phyloP scores from a whole-genome alignment of 2,888 invertebrate species.

The Macaria liturata region DNA sequence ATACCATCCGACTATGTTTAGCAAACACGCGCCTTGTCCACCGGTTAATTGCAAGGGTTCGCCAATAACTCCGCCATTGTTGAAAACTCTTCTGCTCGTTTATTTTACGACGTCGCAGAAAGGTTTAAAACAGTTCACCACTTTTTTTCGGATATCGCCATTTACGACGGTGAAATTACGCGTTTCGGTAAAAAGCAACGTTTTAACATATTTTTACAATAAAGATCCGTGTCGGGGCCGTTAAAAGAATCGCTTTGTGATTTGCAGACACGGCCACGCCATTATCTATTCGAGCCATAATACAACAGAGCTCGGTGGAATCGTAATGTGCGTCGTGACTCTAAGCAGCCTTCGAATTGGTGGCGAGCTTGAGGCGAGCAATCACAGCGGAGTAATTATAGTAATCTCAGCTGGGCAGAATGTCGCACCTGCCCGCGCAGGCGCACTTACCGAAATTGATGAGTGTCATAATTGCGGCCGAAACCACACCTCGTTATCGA shows the following conservation, averaged over 20 bases:
- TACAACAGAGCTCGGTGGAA: constrained; percentile 8
- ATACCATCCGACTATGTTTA: constrained; percentile 57
- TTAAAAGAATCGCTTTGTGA: constrained; percentile 17
- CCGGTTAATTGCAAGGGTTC: constrained; percentile 74
- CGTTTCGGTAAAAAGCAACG: constrained; percentile 27
- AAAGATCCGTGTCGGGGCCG: constrained; percentile 18
- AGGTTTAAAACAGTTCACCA: constrained; percentile 44
- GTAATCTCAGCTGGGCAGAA: constrained; percentile 37
- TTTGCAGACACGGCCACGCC: constrained; percentile 5
- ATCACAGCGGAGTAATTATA: constrained; percentile 19
- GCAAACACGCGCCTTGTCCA: constrained; percentile 61
- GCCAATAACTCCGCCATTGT: constrained; percentile 65
- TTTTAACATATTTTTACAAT: constrained; percentile 23
- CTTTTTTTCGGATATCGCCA: constrained; percentile 26
- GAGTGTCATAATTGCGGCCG: constrained; percentile 62
- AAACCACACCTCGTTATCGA: constrained; percentile 61
- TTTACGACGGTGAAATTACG: constrained; percentile 35
- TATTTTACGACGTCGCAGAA: constrained; percentile 55
- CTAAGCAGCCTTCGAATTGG: constrained; percentile 10
- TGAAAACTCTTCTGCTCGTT: constrained; percentile 50
- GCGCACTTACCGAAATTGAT: constrained; percentile 53
- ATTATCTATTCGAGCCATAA: neutral
- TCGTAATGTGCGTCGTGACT: constrained; percentile 4
- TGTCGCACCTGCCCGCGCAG: constrained; percentile 60
- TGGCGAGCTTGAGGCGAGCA: neutral